Conservation (phyloP, 2,113 vertebrate species). For the Alosa alosa region DNA sequence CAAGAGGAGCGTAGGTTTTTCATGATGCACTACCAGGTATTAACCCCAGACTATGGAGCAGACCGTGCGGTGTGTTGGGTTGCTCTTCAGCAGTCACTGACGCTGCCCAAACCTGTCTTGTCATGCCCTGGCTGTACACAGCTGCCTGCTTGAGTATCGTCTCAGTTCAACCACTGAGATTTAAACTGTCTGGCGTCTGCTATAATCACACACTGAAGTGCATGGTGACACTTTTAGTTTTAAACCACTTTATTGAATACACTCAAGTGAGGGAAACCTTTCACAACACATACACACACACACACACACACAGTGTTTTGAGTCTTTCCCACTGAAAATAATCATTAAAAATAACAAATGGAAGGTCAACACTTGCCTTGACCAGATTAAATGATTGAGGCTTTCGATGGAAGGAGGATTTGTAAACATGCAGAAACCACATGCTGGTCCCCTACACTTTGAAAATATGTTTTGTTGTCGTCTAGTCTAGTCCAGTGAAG, state of each 20-base stretch:
- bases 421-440: neutral
- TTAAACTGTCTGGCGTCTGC: slow-evolving; percentile 39
- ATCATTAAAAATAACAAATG: neutral
- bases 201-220: neutral
- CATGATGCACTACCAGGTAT: slow-evolving; percentile 7
- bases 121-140: slow-evolving; percentile 53
- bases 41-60: neutral
- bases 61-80: slow-evolving; percentile 10
- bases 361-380: neutral
- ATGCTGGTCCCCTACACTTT: neutral
- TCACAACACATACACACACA: neutral
- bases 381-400: neutral
- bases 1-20: neutral
- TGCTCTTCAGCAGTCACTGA: slow-evolving; percentile 17
- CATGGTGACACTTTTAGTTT: neutral
- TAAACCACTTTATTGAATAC: neutral
- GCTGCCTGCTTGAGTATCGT: slow-evolving; percentile 55
- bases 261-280: neutral
- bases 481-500: neutral
- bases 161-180: slow-evolving; percentile 40
- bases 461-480: neutral
- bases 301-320: neutral
- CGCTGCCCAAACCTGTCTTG: slow-evolving; percentile 45
- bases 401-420: neutral
- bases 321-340: neutral